Evolutionary conservation across 2,113 vertebrate genomes (phyloP), one percentile per base, ranked within the genome.

Genomic region (Casuarius casuarius): DNA sequence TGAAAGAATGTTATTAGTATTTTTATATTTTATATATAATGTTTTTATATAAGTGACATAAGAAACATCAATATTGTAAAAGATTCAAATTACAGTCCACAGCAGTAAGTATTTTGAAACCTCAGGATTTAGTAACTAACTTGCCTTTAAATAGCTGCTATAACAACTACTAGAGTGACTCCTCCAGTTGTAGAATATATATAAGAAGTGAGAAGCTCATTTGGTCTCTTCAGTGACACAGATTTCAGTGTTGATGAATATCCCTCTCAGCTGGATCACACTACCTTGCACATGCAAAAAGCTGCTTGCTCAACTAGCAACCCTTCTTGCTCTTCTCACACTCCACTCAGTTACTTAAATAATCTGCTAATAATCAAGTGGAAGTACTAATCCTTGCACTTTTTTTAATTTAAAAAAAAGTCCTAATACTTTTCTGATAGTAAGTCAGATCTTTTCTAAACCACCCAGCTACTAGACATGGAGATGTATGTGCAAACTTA

Each of bases 231-330:
- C 54, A 84, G 61, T 35, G 17, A 49, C 22, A 52, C 20, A 51
- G 10, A 42, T 38, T 56, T 73, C 18, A 51, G 42, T 52, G 12
- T 6, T 73, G 6, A 31, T n/a, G 7, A 25, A 7, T 29, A 0
- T 40, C 7, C 7, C 29, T 59, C 21, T 21, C 28, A 79, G 4
- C 6, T 74, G 7, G 7, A 58, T 51, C 29, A 18, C 7, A 20
- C 7, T 46, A 42, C 4, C 35, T 1, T 1, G 0, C 4, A 48
- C 16, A 52, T 14, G 20, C 8, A 52, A 84, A 33, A 48, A 51
- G 31, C 1, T 7, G 7, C 21, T 89, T 63, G 38, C 40, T 62
- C 46, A 49, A 21, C 51, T 81, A 59, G 19, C 19, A 66, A 5
- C 3, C 35, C 9, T 14, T 54, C 9, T 78, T 46, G 10, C 7